Evolutionary conservation across 1,140 invertebrate genomes (phyloP).

Genomic region (Brachionus angularis): DNA sequence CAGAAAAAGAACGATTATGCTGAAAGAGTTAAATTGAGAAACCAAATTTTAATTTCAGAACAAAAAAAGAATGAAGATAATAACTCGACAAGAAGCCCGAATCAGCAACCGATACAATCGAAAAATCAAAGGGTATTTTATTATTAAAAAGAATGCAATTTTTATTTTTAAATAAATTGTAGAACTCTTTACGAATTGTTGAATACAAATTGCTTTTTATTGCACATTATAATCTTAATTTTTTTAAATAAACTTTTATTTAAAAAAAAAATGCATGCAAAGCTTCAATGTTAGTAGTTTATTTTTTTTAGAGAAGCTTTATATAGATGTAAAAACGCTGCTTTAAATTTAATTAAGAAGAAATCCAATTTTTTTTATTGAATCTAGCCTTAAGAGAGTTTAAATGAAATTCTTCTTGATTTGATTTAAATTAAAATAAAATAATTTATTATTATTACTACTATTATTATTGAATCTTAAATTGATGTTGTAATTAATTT

Average conservation of each 20-base stretch:
- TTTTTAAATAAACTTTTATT: neutral
- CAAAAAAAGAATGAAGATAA: conserved; percentile 30
- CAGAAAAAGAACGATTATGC: conserved; percentile 37
- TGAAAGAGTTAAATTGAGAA: conserved; percentile 33
- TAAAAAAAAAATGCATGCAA: conserved; percentile 34
- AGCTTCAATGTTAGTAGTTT: conserved; percentile 19
- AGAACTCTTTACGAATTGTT: neutral
- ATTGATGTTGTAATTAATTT: too few relatives aligned
- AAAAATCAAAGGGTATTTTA: conserved; percentile 43
- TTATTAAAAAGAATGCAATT: neutral
- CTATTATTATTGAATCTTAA: too few relatives aligned
- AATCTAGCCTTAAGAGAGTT: too few relatives aligned
- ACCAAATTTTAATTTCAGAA: conserved; percentile 20
- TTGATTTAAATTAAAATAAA: too few relatives aligned
- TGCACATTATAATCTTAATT: neutral
- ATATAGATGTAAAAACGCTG: conserved; percentile 25
- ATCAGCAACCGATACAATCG: conserved; percentile 28
- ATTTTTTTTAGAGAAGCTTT: neutral
- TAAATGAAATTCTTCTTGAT: too few relatives aligned
- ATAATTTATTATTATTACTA: too few relatives aligned
- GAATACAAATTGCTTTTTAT: too few relatives aligned
- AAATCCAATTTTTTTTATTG: too few relatives aligned
- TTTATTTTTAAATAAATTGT: neutral
- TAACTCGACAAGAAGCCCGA: neutral
- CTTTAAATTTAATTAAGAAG: too few relatives aligned